Evolutionary conservation across 2,888 invertebrate genomes (phyloP).

Genomic region (Lasioglossum figueresi): DNA sequence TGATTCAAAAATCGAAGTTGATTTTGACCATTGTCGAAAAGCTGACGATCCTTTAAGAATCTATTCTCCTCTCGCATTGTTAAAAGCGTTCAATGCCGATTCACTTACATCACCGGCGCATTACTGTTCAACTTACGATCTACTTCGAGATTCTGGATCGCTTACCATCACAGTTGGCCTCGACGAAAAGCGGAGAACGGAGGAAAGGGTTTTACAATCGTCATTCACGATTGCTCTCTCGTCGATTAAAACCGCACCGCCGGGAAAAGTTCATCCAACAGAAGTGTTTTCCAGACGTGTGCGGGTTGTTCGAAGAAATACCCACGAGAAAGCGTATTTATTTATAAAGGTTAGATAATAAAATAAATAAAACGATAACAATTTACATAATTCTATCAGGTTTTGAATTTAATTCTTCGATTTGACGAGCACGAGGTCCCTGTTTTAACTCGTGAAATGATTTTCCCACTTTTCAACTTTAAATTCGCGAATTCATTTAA

Average conservation of each 20-base stretch:
- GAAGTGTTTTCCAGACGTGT: not conserved
- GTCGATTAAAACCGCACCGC: slow-evolving; percentile 1
- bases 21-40: not conserved
- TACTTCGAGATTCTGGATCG: not conserved
- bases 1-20: not conserved
- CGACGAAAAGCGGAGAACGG: not conserved
- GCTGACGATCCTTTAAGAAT: not conserved
- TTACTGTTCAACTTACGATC: not conserved
- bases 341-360: too few relatives aligned
- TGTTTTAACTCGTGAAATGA: not conserved
- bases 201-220: not conserved
- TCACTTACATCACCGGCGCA: not conserved
- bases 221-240: not conserved
- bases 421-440: not conserved
- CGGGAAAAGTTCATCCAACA: not conserved
- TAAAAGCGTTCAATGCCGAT: not conserved
- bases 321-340: not conserved
- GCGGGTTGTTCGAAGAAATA: not conserved
- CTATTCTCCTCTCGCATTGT: not conserved
- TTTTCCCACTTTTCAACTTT: not conserved
- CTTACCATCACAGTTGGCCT: not conserved
- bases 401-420: not conserved
- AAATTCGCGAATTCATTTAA: not conserved
- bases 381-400: too few relatives aligned
- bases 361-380: not conserved